Evolutionary conservation across 2,888 invertebrate species (phyloP).

Genomic region (Aethes cnicana): DNA sequence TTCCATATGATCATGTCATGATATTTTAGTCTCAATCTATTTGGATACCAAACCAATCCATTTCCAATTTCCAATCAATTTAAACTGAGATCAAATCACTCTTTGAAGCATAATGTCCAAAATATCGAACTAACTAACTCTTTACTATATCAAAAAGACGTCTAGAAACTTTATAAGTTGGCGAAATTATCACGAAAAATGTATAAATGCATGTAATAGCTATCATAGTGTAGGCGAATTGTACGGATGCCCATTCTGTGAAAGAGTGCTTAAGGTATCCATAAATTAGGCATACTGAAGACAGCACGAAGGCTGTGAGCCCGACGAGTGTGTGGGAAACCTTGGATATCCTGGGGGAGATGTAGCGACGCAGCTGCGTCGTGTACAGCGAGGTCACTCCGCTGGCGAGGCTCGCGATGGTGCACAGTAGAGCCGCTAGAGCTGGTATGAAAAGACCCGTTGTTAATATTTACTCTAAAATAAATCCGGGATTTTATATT

Average conservation of each 20-base stretch:
- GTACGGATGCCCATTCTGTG: constrained; percentile 38
- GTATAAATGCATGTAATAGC: constrained; percentile 37
- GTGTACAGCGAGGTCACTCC: constrained; percentile 37
- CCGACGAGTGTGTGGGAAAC: constrained; percentile 38
- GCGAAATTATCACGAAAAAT: constrained; percentile 32
- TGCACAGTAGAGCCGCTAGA: constrained; percentile 38
- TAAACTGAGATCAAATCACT: constrained; percentile 18
- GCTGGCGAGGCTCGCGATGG: constrained; percentile 38
- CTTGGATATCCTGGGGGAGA: constrained; percentile 34
- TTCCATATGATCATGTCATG: too few species aligned
- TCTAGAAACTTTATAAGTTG: constrained; percentile 29
- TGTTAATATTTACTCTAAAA: background rate
- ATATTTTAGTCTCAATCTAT: too few species aligned
- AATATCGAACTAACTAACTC: constrained; percentile 29
- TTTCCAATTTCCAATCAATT: too few species aligned
- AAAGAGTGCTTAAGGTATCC: constrained; percentile 41
- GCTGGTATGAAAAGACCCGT: constrained; percentile 34
- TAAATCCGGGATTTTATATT: too few species aligned
- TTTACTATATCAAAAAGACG: constrained; percentile 26
- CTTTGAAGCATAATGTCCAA: constrained; percentile 13
- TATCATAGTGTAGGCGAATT: constrained; percentile 38
- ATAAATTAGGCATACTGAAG: constrained; percentile 38
- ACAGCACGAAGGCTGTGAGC: constrained; percentile 36
- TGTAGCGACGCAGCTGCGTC: constrained; percentile 31
- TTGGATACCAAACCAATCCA: too few species aligned